phyloP scores from a whole-genome alignment of 2,888 invertebrate species.

The Synergus japonicus region DNA sequence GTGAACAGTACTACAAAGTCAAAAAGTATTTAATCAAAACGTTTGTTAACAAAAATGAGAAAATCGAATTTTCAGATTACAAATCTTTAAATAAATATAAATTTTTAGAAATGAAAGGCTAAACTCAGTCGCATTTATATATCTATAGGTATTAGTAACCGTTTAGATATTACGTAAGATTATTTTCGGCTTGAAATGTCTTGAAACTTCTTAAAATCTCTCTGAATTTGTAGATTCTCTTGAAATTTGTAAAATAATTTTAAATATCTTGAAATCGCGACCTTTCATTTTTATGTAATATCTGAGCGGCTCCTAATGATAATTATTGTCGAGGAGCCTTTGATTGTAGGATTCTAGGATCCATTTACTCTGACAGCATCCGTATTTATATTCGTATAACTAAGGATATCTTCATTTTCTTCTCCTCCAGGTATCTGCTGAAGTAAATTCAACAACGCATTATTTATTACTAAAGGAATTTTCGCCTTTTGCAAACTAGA shows the following conservation, averaged over 20 bases:
- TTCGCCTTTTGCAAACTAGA: conserved; percentile 71
- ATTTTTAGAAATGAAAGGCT: not conserved
- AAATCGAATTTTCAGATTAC: no score
- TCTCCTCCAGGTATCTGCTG: conserved; percentile 69
- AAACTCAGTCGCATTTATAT: conserved; percentile 8
- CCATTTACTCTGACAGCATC: conserved; percentile 69
- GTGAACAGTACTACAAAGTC: no score
- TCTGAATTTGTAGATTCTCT: no score
- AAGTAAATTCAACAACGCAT: conserved; percentile 70
- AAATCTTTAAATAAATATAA: not conserved
- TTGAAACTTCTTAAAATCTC: no score
- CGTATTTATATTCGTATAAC: conserved; percentile 71
- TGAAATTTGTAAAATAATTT: no score
- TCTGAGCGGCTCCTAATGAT: conserved; percentile 2
- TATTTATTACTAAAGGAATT: conserved; percentile 73
- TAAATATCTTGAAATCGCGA: not conserved
- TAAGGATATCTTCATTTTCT: conserved; percentile 65
- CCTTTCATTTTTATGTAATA: not conserved
- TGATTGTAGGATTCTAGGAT: conserved; percentile 50
- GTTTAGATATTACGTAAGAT: not conserved
- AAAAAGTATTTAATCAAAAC: no score
- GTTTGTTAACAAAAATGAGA: no score
- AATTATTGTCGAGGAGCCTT: conserved; percentile 45
- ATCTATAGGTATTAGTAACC: not conserved
- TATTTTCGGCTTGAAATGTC: no score